Evolutionary conservation across 64 coral and sea anemone species (phyloP).

Genomic region (Porites lutea): DNA sequence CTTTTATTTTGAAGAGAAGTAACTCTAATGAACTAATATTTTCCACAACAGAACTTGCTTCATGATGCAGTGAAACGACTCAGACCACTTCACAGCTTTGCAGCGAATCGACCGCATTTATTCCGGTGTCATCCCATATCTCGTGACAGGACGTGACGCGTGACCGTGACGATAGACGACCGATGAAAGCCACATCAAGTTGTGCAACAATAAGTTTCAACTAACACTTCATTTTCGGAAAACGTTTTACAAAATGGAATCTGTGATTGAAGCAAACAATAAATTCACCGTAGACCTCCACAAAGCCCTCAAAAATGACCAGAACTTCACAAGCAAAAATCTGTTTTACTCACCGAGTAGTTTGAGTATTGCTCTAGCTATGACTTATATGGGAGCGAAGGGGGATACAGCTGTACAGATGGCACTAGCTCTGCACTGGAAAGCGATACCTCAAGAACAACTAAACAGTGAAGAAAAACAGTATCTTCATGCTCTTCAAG

Average conservation of each 20-base stretch:
- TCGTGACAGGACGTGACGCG: too few relatives aligned
- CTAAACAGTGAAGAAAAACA: slow-evolving; percentile 57
- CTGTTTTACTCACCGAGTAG: slow-evolving; percentile 91
- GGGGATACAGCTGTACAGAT: slow-evolving; percentile 78
- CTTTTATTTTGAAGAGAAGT: too few relatives aligned
- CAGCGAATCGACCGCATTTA: too few relatives aligned
- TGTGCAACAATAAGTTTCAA: too few relatives aligned
- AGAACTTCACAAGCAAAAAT: slow-evolving; percentile 38
- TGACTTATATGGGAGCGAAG: slow-evolving; percentile 85
- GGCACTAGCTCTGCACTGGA: slow-evolving; percentile 76
- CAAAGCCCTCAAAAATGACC: slow-evolving; percentile 18
- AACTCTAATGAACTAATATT: too few relatives aligned
- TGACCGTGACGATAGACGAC: too few relatives aligned
- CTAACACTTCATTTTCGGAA: too few relatives aligned
- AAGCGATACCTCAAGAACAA: slow-evolving; percentile 26
- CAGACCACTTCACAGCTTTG: too few relatives aligned
- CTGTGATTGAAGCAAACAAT: slow-evolving; percentile 44
- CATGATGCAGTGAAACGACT: too few relatives aligned
- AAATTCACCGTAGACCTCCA: slow-evolving; percentile 57
- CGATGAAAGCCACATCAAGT: too few relatives aligned
- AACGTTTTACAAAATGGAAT: slow-evolving; percentile 34
- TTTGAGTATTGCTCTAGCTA: slow-evolving; percentile 81
- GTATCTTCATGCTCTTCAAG: slow-evolving; percentile 51
- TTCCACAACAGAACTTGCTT: too few relatives aligned
- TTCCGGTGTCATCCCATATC: too few relatives aligned